Percentiles rank a stretch among this genome's conserved stretches.
phyloP scores from a whole-genome alignment of 2,797 vertebrate genomes.

The Leontopithecus rosalia region DNA sequence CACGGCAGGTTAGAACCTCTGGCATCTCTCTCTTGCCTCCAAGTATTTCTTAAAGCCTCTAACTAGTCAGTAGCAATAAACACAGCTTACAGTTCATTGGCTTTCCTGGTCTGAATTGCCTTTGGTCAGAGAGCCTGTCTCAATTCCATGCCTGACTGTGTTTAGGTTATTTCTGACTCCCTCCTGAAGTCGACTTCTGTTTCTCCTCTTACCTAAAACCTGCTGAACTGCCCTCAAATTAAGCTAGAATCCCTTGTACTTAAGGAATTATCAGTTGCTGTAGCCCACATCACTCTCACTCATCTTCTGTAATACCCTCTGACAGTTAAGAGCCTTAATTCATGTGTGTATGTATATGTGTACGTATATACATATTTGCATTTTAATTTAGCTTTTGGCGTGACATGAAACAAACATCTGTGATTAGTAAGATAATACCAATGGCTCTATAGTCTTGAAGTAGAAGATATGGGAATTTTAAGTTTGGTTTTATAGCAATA shows the following conservation, averaged over 20 bases:
- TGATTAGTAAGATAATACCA: background rate
- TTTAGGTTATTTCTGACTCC: background rate
- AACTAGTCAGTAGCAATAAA: background rate
- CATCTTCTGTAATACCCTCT: background rate
- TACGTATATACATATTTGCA: background rate
- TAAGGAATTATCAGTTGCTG: background rate
- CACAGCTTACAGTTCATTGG: background rate
- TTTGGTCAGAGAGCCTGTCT: background rate
- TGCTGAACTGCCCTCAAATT: background rate
- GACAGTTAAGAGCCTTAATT: background rate
- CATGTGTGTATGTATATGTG: background rate
- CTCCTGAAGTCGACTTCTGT: background rate
- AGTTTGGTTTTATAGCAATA: background rate
- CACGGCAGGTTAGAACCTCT: background rate
- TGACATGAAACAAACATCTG: background rate
- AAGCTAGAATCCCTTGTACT: background rate
- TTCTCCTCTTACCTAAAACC: background rate
- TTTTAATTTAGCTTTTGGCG: background rate
- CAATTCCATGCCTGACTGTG: background rate
- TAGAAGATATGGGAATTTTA: background rate
- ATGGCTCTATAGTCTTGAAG: background rate
- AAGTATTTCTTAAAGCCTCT: background rate
- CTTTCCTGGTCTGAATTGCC: background rate
- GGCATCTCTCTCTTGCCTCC: background rate
- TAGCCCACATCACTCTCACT: background rate